These are phyloP conservation scores for Caenorhabditis uteleia DNA, from an alignment of 2,888 invertebrate genomes.

Conservation along the genomic window DNA sequence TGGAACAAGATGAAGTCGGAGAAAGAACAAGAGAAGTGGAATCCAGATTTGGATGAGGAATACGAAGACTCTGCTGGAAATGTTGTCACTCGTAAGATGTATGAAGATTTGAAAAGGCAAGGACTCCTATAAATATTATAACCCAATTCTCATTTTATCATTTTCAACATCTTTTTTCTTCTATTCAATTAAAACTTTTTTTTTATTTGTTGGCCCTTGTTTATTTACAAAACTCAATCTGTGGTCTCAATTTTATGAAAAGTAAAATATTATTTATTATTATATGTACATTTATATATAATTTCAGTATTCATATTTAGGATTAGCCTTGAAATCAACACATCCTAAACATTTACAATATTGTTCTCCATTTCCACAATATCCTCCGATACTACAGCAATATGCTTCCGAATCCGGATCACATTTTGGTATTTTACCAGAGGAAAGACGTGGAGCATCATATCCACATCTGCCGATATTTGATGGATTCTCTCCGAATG, in stretches of 20 bases:
- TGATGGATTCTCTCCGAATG: constrained; percentile 56
- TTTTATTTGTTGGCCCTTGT: neutral
- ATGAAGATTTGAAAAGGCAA: constrained; percentile 96
- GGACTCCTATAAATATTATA: constrained; percentile 80
- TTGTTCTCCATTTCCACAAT: constrained; percentile 59
- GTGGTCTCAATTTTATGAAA: neutral
- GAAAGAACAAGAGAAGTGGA: constrained; percentile 81
- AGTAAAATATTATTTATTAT: neutral
- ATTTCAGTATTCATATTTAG: constrained; percentile 32
- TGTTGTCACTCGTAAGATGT: constrained; percentile 97
- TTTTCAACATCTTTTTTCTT: constrained; percentile 1
- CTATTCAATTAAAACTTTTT: neutral
- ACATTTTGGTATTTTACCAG: constrained; percentile 57
- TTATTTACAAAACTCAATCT: neutral
- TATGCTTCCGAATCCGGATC: constrained; percentile 53
- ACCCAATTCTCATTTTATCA: constrained; percentile 5
- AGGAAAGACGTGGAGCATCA: constrained; percentile 54
- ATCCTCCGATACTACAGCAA: constrained; percentile 50
- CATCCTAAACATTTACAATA: constrained; percentile 56
- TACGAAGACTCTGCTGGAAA: constrained; percentile 98
- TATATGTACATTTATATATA: constrained; percentile 4
- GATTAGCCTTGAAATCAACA: constrained; percentile 50
- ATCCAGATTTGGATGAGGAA: constrained; percentile 85
- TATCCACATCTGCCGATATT: constrained; percentile 64
- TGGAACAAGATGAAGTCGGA: constrained; percentile 97